Evolutionary conservation across 1,140 invertebrate genomes (phyloP).

Genomic region (Nasonia vitripennis): DNA sequence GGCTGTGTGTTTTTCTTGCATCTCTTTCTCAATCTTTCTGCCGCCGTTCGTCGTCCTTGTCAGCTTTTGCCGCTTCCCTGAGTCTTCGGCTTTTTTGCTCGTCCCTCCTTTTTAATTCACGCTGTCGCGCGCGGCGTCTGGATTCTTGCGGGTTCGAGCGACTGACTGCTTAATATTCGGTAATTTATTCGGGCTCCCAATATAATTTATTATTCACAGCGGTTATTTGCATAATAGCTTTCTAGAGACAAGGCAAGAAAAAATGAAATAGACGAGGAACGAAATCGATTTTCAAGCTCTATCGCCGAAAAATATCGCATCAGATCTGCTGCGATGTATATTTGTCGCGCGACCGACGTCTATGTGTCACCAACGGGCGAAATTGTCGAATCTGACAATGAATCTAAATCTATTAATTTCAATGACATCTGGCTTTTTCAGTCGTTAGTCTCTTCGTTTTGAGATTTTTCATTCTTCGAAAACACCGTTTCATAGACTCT

Average conservation of each 20-base stretch:
- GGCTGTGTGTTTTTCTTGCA: background rate
- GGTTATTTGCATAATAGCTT: conserved; percentile 20
- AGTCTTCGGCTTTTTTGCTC: too few relatives aligned
- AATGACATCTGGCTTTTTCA: background rate
- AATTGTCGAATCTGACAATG: background rate
- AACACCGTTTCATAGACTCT: too few relatives aligned
- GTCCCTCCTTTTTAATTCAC: background rate
- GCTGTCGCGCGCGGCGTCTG: too few relatives aligned
- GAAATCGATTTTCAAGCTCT: conserved; percentile 8
- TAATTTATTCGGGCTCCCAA: conserved; percentile 18
- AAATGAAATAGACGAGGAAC: background rate
- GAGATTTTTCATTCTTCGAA: too few relatives aligned
- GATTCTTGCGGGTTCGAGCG: background rate
- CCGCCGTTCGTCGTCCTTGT: background rate
- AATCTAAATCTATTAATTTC: conserved; percentile 18
- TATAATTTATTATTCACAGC: conserved; percentile 41
- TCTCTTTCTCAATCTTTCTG: background rate
- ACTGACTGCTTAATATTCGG: background rate
- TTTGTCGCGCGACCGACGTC: background rate
- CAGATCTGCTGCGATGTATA: background rate
- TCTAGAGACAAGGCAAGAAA: background rate
- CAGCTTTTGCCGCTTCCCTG: too few relatives aligned
- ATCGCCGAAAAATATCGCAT: conserved; percentile 17
- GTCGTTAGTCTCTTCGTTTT: background rate
- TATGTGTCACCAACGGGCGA: background rate